Evolutionary conservation across 1,140 invertebrate species (phyloP), one percentile per base, ranked within the genome.

Genomic region (Anoplolepis gracilipes): DNA sequence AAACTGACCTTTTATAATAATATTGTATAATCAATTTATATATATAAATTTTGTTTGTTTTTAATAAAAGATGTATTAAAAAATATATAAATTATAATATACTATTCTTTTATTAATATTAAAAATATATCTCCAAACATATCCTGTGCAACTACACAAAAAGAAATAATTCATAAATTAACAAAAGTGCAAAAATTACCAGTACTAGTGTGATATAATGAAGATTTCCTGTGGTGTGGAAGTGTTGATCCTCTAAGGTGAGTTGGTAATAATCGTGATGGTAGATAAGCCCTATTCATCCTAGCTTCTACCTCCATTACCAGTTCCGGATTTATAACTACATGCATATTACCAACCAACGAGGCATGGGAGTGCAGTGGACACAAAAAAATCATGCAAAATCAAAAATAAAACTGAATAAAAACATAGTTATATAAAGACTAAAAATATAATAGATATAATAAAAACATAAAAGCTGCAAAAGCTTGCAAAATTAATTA

Each of bases 241-340:
- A 93, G 90, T 73, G 93, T 88, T 65, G 90, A 88, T 84, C 92
- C 93, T 91, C 93, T 94, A 87, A 94, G 90, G 86, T 95, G 94
- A 87, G 92, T 92, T 82, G 94, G 94, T 90, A 96, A 95, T 86
- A 97, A 95, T 75, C 96, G 96, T 75, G 97, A 96, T 65, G 97
- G 97, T 70, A 97, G 94, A 92, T 97, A 97, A 93, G 97, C 96
- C 90, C 97, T 96, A 92, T 98, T 97, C 97, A 98, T 98, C 92
- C 98, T 96, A 92, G 97, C 97, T 96, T 98, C 98, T 84, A 98
- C 98, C 93, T 98, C 98, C 96, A 97, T 97, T 89, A 98, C 97
- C 93, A 98, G 95, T 94, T 98, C 97, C 86, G 97, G 97, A 94
- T 97, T 98, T 95, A 98, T 98, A 92, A 98, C 98, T 98, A 95